A percentile compares a stretch with the other conserved stretches of the same genome.
phyloP scores from a whole-genome alignment of 1,140 invertebrate species.

The Pachyrhynchus sulphureomaculatus region DNA sequence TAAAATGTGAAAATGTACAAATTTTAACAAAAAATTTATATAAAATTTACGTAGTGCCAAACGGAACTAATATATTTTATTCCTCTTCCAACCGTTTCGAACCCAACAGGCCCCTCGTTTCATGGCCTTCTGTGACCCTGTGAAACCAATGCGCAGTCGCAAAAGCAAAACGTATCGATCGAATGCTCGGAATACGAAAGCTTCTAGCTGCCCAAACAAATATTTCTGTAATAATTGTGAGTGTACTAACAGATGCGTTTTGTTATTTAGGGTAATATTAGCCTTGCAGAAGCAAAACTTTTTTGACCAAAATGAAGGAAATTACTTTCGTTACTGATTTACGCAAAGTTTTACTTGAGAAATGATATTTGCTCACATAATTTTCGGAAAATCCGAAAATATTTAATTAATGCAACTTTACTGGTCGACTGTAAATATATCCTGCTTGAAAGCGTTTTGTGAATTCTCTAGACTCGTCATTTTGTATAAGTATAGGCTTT shows the following conservation, averaged over 20 bases:
- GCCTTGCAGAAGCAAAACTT: neutral
- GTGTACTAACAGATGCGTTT: constrained; percentile 5
- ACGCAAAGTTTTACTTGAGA: neutral
- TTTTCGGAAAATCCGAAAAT: neutral
- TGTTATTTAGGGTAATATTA: neutral
- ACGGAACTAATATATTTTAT: too few relatives aligned
- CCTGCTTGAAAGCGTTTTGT: constrained; percentile 29
- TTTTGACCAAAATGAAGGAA: neutral
- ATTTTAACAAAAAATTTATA: too few relatives aligned
- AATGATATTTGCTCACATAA: neutral
- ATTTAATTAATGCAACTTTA: constrained; percentile 7
- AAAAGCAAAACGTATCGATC: constrained; percentile 43
- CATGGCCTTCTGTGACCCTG: constrained; percentile 45
- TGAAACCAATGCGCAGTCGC: constrained; percentile 34
- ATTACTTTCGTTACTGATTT: neutral
- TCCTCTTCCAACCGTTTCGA: neutral
- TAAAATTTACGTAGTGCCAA: too few relatives aligned
- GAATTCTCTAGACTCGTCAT: constrained; percentile 31
- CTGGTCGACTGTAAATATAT: constrained; percentile 22
- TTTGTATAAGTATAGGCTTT: constrained; percentile 32
- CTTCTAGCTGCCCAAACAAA: constrained; percentile 31
- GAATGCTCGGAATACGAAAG: constrained; percentile 28
- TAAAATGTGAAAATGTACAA: too few relatives aligned
- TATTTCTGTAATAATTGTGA: neutral
- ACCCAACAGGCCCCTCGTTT: constrained; percentile 9